These are phyloP conservation scores for Musca domestica DNA, from an alignment of 1,140 invertebrate genomes.

Conservation along the genomic window DNA sequence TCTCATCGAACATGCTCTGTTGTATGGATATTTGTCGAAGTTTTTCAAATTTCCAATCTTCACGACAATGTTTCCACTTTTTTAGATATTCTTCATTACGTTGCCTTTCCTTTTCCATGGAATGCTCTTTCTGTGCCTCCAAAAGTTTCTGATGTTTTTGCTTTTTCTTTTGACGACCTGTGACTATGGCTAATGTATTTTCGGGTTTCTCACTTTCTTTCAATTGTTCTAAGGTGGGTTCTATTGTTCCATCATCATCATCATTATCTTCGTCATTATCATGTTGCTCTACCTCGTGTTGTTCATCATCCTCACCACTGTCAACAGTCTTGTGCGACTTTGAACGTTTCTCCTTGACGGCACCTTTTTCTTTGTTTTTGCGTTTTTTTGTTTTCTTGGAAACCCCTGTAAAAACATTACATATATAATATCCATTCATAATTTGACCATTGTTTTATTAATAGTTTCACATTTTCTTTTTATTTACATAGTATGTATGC, in stretches of 20 bases:
- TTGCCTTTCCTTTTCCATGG: conserved; percentile 38
- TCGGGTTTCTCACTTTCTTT: conserved; percentile 43
- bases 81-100: conserved; percentile 60
- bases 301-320: conserved; percentile 17
- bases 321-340: conserved; percentile 22
- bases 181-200: conserved; percentile 41
- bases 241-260: conserved; percentile 6
- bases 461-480: not conserved
- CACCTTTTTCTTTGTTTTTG: conserved; percentile 26
- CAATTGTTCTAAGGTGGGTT: conserved; percentile 40
- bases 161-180: conserved; percentile 48
- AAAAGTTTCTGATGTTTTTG: conserved; percentile 45
- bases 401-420: not conserved
- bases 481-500: not conserved
- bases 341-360: conserved; percentile 30
- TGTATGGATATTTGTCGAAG: conserved; percentile 71
- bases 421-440: not conserved
- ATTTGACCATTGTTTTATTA: not conserved
- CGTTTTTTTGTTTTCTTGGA: conserved; percentile 34
- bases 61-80: conserved; percentile 68
- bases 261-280: conserved; percentile 27
- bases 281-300: not conserved
- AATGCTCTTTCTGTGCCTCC: conserved; percentile 38
- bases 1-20: conserved; percentile 64
- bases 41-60: conserved; percentile 77